phyloP scores from a whole-genome alignment of 1,140 invertebrate species.

The Globodera rostochiensis region DNA sequence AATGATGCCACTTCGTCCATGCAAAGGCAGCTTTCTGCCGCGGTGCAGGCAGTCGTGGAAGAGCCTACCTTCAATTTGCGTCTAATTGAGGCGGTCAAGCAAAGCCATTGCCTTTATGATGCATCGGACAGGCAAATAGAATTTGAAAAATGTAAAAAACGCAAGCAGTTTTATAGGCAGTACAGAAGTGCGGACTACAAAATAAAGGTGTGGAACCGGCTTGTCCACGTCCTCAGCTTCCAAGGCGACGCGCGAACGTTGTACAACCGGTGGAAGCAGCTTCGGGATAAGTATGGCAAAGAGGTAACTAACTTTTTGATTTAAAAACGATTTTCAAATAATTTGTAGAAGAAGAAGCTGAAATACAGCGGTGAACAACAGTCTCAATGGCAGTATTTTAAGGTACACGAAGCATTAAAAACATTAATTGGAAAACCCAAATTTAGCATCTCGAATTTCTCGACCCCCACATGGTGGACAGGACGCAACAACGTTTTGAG shows the following conservation, averaged over 20 bases:
- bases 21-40: constrained; percentile 23
- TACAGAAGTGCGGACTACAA: constrained; percentile 41
- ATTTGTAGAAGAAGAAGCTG: constrained; percentile 42
- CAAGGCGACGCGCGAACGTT: constrained; percentile 41
- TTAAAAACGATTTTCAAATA: too few species aligned
- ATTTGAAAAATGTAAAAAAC: neutral
- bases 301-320: constrained; percentile 27
- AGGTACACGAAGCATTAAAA: neutral
- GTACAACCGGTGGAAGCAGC: constrained; percentile 47
- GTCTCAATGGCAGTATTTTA: constrained; percentile 44
- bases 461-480: constrained; percentile 45
- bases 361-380: constrained; percentile 39
- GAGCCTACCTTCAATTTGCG: constrained; percentile 42
- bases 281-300: constrained; percentile 45
- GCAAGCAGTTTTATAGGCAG: constrained; percentile 13
- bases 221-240: constrained; percentile 47
- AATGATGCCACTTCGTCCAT: constrained; percentile 9
- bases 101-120: constrained; percentile 46
- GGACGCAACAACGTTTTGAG: constrained; percentile 44
- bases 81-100: constrained; percentile 41
- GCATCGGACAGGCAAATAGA: constrained; percentile 24
- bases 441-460: constrained; percentile 41
- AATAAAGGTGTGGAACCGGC: constrained; percentile 51
- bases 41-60: constrained; percentile 15
- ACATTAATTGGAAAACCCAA: neutral